Evolutionary conservation across 2,113 vertebrate species (phyloP), one percentile per base, ranked within the genome.

Genomic region (Rhea americana): DNA sequence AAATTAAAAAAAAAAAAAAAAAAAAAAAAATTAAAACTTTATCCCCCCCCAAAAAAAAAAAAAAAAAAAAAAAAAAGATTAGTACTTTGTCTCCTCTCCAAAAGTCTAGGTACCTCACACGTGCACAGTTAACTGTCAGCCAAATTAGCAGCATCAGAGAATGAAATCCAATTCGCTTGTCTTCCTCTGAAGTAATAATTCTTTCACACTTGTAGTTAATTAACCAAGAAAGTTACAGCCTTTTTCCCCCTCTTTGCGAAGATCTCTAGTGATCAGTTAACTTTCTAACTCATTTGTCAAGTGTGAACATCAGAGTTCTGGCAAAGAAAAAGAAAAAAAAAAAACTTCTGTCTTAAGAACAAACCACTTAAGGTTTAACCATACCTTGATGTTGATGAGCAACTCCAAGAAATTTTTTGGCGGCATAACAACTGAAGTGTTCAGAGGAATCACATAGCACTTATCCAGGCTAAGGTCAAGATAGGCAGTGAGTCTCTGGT

Each of bases 371-470:
- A 2, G 24, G 75, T 87, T 78, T 91, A 93, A 82, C 74, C 53
- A 3, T 98, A 99, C 99, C 99, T 99, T 99, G 93, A 99, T 97
- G 91, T 99, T 99, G 95, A 98, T 95, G 72, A 99, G 98, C 88
- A 99, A 97, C 83, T 99, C 99, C 98, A 99, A 63, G 13, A 99
- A 97, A 97, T 99, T 99, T 96, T 96, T 98, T 56, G 99, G 99
- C 0, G 98, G 99, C 99, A 99, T 99, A 87, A 99, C 99, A 90
- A 99, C 97, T 35, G 99, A 99, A 45, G 98, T 99, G 97, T 99
- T 99, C 95, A 99, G 98, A 56, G 99, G 98, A 96, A 99, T 99
- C 94, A 99, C 98, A 76, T 99, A 99, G 97, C 99, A 99, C 91
- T 99, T 99, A 96, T 99, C 98, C 97, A 99, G 98, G 91, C 96